Base-by-base conservation (phyloP, 2,888 invertebrate species). In the Plemyria rubiginata region DNA sequence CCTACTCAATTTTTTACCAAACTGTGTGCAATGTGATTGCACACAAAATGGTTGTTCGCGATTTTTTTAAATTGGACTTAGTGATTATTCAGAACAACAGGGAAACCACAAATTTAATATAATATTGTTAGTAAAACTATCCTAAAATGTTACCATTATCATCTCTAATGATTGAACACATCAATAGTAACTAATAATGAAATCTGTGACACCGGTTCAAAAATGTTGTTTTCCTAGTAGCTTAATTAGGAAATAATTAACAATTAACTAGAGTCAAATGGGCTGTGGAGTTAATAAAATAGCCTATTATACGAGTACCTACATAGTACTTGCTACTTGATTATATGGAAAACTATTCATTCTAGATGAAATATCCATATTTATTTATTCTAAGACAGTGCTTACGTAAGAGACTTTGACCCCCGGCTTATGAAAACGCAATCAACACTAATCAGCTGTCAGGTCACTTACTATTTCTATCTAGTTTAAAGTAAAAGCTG, bases 161-260 rank as follows among this genome's bases (percentile, higher is more conserved):
- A 53, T 13, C 7, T 36, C 32, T n/a, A 49, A 29, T 41, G 49
- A 38, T 45, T 58, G 32, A 58, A 45, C 41, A n/a, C 48, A 60
- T 28, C 22, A 16, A 12, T 54, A 41, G 9, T 41, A 38, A 60
- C 41, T 50, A 13, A 12, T 41, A 15, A 1, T 43, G 9, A 45
- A 28, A 45, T 15, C 43, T 60, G 36, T 43, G 54, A 1, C 16
- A 36, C 28, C 8, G 38, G 29, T 51, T 50, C 53, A 62, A 61
- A 60, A 55, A 61, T 61, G 61, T 61, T 61, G 55, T 61, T 61
- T 55, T 56, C 55, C 55, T 61, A 46, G 45, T 61, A 5, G 55
- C 55, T 54, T 60, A 51, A 51, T 60, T 54, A 60, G 28, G 36
- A 55, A 60, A 54, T 60, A 60, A 60, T 55, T 54, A 51, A 51